Evolutionary conservation across 1,140 invertebrate genomes (phyloP).

Genomic region (Caenorhabditis latens): DNA sequence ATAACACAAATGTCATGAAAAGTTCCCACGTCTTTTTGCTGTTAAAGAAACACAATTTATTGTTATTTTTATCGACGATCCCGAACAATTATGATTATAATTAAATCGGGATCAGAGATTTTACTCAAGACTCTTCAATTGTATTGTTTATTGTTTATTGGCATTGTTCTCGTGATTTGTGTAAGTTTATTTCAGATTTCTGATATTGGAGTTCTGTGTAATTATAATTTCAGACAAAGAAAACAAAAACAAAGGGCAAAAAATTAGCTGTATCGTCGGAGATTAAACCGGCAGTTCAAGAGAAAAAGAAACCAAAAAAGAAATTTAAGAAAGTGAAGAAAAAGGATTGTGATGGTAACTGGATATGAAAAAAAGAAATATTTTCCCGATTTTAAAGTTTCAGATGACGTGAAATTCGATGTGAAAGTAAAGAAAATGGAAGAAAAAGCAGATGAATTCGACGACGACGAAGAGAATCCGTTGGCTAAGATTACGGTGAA

Average conservation of each 20-base stretch:
- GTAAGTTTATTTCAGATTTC: neutral
- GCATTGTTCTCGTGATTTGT: conserved; percentile 4
- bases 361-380: neutral
- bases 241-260: too few relatives aligned
- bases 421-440: neutral
- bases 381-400: neutral
- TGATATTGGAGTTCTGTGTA: neutral
- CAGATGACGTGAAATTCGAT: conserved; percentile 2
- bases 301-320: conserved; percentile 1
- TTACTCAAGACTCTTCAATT: conserved; percentile 23
- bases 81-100: neutral
- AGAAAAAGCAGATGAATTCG: neutral
- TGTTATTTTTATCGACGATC: neutral
- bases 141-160: conserved; percentile 14
- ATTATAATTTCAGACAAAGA: too few relatives aligned
- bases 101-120: conserved; percentile 12
- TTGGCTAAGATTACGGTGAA: neutral
- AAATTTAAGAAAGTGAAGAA: neutral
- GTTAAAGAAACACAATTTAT: too few relatives aligned
- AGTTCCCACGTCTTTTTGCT: too few relatives aligned
- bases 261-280: neutral
- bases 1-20: too few relatives aligned
- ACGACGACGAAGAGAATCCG: neutral
- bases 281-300: neutral
- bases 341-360: neutral